A percentile compares a stretch with the other conserved stretches of the same genome.
Conservation (phyloP, 1,140 invertebrate genomes). For the Ericerus pela region DNA sequence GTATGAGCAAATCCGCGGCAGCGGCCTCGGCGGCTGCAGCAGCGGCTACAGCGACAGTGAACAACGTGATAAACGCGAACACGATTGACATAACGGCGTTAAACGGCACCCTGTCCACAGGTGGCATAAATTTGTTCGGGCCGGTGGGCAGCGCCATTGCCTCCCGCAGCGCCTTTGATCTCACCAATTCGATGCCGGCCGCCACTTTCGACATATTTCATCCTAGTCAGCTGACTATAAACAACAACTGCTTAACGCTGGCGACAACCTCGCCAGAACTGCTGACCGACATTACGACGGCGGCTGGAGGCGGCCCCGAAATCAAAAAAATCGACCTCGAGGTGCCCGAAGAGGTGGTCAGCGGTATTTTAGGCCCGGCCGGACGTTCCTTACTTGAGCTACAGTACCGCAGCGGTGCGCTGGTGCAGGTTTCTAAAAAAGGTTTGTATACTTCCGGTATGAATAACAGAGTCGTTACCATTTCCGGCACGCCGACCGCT, state of each 20-base stretch:
- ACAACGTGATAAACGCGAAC: constrained; percentile 36
- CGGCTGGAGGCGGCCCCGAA: constrained; percentile 2
- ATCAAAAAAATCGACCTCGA: constrained; percentile 60
- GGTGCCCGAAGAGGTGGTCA: constrained; percentile 88
- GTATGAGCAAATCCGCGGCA: constrained; percentile 19
- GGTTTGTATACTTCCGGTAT: constrained; percentile 91
- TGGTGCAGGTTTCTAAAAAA: constrained; percentile 97
- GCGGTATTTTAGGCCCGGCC: constrained; percentile 87
- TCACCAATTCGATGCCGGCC: constrained; percentile 49
- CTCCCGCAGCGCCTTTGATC: constrained; percentile 26
- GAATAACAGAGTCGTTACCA: constrained; percentile 91
- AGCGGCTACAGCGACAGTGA: constrained; percentile 30
- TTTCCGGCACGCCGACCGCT: constrained; percentile 71
- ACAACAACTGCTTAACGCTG: constrained; percentile 53
- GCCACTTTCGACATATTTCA: constrained; percentile 47
- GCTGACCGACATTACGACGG: background rate
- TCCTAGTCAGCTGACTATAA: constrained; percentile 43
- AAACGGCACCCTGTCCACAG: constrained; percentile 41
- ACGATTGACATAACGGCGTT: constrained; percentile 45
- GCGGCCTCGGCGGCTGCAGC: constrained; percentile 34
- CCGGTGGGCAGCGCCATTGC: constrained; percentile 49
- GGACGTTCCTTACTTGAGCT: constrained; percentile 92
- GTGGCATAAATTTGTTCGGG: constrained; percentile 51
- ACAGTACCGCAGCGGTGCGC: constrained; percentile 88
- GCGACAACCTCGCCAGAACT: background rate